Evolutionary conservation across 2,888 invertebrate genomes (phyloP).

Genomic region (Dorcus parallelipipedus): DNA sequence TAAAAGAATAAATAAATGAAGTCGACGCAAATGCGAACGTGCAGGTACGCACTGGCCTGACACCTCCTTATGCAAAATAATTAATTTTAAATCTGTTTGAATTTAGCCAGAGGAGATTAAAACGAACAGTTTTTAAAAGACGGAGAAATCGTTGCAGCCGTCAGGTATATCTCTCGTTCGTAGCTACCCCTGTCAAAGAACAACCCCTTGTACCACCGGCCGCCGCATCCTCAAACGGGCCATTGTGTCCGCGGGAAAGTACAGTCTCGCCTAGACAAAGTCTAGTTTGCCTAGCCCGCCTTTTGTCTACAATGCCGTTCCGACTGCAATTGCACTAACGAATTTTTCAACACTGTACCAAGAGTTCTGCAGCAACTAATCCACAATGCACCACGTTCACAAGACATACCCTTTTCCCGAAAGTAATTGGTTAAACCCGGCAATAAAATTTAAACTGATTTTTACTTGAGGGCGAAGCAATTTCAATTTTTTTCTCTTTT

Average conservation of each 20-base stretch:
- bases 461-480: too few species aligned
- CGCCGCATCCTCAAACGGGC: slow-evolving; percentile 28
- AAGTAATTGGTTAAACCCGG: too few species aligned
- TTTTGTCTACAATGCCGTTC: slow-evolving; percentile 10
- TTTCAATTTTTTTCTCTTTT: too few species aligned
- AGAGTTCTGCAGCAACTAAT: neutral
- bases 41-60: too few species aligned
- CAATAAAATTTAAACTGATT: too few species aligned
- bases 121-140: neutral
- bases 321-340: slow-evolving; percentile 14
- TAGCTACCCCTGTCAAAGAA: slow-evolving; percentile 25
- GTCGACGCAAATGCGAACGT: too few species aligned
- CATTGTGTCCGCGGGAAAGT: slow-evolving; percentile 29
- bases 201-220: slow-evolving; percentile 23
- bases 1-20: too few species aligned
- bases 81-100: too few species aligned
- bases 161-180: slow-evolving; percentile 12
- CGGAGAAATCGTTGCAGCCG: neutral
- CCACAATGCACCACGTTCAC: too few species aligned
- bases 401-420: too few species aligned
- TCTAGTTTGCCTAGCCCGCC: slow-evolving; percentile 17
- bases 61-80: too few species aligned
- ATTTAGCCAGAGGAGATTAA: too few species aligned
- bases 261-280: slow-evolving; percentile 10
- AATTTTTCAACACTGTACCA: slow-evolving; percentile 6